Conservation (phyloP, 1,140 invertebrate genomes). For the Nymphalis io region DNA sequence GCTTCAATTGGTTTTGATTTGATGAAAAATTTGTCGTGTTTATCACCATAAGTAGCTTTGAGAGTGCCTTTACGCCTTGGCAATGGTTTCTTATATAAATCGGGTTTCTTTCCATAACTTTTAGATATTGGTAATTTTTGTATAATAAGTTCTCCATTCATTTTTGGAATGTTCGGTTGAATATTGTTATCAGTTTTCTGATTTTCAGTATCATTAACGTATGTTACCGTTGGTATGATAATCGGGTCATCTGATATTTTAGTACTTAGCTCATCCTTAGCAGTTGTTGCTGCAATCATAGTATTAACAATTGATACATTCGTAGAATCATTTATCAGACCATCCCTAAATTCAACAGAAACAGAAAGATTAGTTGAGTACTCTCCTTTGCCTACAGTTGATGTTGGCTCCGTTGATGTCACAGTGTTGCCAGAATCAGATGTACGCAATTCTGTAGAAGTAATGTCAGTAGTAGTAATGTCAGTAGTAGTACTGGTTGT, state of each 20-base stretch:
- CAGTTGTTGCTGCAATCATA: conserved; percentile 4
- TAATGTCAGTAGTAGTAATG: conserved; percentile 26
- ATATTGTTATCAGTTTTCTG: conserved; percentile 58
- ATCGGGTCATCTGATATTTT: conserved; percentile 48
- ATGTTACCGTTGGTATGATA: conserved; percentile 55
- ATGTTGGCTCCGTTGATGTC: not conserved
- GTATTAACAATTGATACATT: not conserved
- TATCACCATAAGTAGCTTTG: conserved; percentile 78
- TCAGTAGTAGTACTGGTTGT: conserved; percentile 35
- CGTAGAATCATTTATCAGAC: not conserved
- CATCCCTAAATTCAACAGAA: not conserved
- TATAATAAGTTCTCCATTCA: conserved; percentile 55
- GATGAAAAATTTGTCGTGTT: conserved; percentile 71
- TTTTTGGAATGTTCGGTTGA: conserved; percentile 45
- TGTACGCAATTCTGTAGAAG: conserved; percentile 12
- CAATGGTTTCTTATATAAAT: conserved; percentile 68
- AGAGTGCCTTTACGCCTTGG: conserved; percentile 77
- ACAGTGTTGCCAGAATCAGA: conserved; percentile 22
- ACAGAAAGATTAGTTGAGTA: not conserved
- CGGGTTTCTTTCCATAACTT: conserved; percentile 52
- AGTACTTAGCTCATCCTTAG: conserved; percentile 13
- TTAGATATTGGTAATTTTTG: conserved; percentile 53
- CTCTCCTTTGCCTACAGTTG: not conserved
- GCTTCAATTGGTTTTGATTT: conserved; percentile 47
- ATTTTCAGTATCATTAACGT: conserved; percentile 41